Base-by-base conservation (phyloP, 2,113 vertebrate species). In the Halichoeres trimaculatus region DNA sequence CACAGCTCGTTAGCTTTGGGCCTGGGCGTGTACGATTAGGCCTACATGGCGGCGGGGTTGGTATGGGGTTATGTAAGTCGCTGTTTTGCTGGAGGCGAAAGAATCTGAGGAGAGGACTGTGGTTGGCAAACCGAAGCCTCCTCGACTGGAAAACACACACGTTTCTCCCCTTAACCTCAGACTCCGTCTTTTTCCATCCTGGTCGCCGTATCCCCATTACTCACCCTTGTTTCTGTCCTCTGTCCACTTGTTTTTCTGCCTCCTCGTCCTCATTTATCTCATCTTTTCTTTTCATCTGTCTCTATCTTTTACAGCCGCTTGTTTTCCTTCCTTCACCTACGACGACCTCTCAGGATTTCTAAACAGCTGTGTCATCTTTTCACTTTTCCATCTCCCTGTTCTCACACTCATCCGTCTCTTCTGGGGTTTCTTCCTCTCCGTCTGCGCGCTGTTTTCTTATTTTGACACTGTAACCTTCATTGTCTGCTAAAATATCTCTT, bases 251-350 rank as follows among this genome's bases (percentile, higher is more conserved):
- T 79, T 77, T 77, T 69, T 26, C 55, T 47, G 38, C 26, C 35
- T 36, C 53, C 9, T 45, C 17, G 2, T 38, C 47, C 74, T 66
- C 59, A 5, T n/a, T 51, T 40, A 30, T 53, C 61, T 53, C 50
- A 43, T 59, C 20, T 54, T 80, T 87, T 77, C 67, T 75, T 48
- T 48, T 48, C 45, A 48, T 73, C 72, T 22, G 13, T 38, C 26
- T 64, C 70, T 62, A 64, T 86, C 85, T 71, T 55, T 43, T 41
- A 12, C 17, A 20, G 43, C 72, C n/a, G 10, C 45, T 38, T 88
- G 86, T 90, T 91, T 85, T 88, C 71, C 90, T 89, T 85, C 90
- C 84, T 81, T 85, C 83, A 75, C 83, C 80, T 69, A 72, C 9
- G 7, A 55, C 74, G 76, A 82, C 87, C 88, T 62, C n/a, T 72